Evolutionary conservation across 2,113 vertebrate species (phyloP).

Genomic region (Ceuthmochares aereus): DNA sequence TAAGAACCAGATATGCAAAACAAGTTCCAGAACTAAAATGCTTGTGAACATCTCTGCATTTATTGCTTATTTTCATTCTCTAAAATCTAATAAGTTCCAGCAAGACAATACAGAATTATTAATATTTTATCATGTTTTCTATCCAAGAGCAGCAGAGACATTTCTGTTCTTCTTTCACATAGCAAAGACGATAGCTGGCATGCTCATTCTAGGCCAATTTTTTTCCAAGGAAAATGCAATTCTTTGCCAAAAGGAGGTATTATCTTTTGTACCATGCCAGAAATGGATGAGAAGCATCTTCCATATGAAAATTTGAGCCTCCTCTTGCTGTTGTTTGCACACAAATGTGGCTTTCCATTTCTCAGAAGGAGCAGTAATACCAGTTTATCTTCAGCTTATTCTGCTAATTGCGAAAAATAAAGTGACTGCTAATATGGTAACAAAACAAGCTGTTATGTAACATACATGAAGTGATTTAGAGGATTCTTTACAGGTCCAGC

Average conservation of each 20-base stretch:
- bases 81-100: not conserved
- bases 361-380: not conserved
- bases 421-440: fast-evolving
- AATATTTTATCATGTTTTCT: not conserved
- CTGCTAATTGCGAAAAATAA: not conserved
- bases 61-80: not conserved
- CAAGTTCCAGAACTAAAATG: not conserved
- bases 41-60: not conserved
- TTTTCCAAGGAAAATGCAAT: not conserved
- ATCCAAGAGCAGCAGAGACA: not conserved
- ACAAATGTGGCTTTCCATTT: not conserved
- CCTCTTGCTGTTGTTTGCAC: not conserved
- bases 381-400: not conserved
- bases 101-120: not conserved
- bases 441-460: not conserved
- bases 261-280: not conserved
- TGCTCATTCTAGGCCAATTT: not conserved
- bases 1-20: not conserved
- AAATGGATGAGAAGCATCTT: not conserved
- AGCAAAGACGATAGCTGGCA: not conserved
- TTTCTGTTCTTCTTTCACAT: not conserved
- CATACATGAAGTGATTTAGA: not conserved
- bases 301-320: not conserved
- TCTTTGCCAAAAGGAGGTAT: not conserved
- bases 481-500: not conserved